These are phyloP conservation scores for Agapetus fuscipes DNA, from an alignment of 2,888 invertebrate genomes.

Conservation along the genomic window DNA sequence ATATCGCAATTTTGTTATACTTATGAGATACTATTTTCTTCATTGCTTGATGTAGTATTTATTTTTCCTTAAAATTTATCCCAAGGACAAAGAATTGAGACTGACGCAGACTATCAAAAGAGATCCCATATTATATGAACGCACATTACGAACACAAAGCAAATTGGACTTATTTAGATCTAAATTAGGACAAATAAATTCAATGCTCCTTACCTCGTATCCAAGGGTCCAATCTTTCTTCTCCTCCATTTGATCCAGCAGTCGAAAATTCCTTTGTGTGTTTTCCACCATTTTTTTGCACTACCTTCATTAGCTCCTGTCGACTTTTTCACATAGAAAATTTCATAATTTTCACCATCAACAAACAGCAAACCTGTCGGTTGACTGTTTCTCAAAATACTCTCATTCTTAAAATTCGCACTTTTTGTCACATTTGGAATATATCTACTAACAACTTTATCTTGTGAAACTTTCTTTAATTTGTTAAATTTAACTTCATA, in stretches of 20 bases:
- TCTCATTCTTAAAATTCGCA: slow-evolving; percentile 12
- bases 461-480: background rate
- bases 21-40: too few species aligned
- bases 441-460: background rate
- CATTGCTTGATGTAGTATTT: too few species aligned
- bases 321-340: slow-evolving; percentile 23
- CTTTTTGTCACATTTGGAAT: slow-evolving; percentile 8
- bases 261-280: slow-evolving; percentile 38
- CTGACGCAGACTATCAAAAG: too few species aligned
- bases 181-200: too few species aligned
- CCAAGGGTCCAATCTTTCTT: slow-evolving; percentile 18
- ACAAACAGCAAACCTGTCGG: background rate
- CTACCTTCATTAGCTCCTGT: slow-evolving; percentile 25
- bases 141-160: too few species aligned
- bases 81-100: too few species aligned
- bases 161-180: too few species aligned
- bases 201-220: slow-evolving; percentile 32
- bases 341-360: slow-evolving; percentile 1
- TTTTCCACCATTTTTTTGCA: slow-evolving; percentile 35
- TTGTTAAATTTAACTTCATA: background rate
- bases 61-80: too few species aligned
- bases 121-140: too few species aligned
- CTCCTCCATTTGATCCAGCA: slow-evolving; percentile 39
- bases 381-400: slow-evolving; percentile 10
- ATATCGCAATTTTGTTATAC: too few species aligned